Percentiles rank a stretch among this genome's conserved stretches.
phyloP scores from a whole-genome alignment of 2,888 invertebrate species.

The Ophioninae sp. region DNA sequence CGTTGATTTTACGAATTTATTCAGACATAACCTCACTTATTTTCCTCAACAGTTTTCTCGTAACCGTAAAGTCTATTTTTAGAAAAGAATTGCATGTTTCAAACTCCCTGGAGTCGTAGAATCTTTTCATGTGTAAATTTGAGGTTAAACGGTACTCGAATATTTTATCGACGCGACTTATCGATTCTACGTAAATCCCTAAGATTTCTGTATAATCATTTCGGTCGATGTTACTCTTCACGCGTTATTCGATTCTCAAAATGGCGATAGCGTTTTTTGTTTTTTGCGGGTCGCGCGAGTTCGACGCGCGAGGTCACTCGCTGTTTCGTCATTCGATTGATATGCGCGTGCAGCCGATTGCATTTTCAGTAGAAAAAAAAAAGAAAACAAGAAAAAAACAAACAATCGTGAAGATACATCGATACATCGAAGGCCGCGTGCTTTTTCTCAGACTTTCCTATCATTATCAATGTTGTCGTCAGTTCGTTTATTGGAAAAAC shows the following conservation, averaged over 20 bases:
- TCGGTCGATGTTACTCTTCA: neutral
- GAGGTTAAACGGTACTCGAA: no score
- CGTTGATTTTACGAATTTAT: no score
- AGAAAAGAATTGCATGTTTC: no score
- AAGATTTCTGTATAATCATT: neutral
- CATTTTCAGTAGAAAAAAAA: neutral
- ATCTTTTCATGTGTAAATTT: no score
- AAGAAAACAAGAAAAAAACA: neutral
- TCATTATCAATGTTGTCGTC: neutral
- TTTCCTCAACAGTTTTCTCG: no score
- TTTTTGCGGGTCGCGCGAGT: slow-evolving; percentile 29
- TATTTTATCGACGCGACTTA: neutral
- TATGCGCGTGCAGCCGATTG: neutral
- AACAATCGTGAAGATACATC: neutral
- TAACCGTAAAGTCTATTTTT: no score
- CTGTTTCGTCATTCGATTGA: slow-evolving; percentile 22
- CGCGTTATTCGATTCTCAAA: neutral
- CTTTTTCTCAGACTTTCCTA: no score
- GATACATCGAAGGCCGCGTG: neutral
- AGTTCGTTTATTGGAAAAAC: neutral
- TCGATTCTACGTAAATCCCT: neutral
- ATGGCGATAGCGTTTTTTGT: slow-evolving; percentile 24
- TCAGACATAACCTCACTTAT: no score
- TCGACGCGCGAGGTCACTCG: slow-evolving; percentile 48
- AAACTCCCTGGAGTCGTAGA: no score